Base-by-base conservation (phyloP, 2,113 vertebrate species). In the Tachysurus vachellii region DNA sequence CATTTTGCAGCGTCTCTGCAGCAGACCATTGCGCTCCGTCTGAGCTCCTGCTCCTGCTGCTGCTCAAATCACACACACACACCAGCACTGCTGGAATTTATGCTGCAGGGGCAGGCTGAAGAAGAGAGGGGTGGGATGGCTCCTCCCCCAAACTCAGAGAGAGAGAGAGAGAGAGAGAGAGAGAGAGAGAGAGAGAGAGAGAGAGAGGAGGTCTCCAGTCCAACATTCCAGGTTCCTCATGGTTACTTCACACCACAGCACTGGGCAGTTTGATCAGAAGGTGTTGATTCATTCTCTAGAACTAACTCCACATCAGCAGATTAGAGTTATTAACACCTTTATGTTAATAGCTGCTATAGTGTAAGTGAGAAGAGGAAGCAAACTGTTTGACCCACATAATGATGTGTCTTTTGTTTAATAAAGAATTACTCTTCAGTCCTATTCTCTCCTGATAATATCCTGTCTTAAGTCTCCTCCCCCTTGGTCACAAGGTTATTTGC, bases 1-100 rank as follows among this genome's bases (percentile, higher is more conserved):
- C 79, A 81, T 81, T 81, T 81, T 81, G 79, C 79, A 81, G 79
- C 31, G 79, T 81, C 79, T 81, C 79, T 81, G 79, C 79, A 81
- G 79, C 79, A 81, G 79, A 81, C 56, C 79, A 81, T 81, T 61
- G 79, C 79, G 75, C 75, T 77, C 75, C 6, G 79, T 81, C 79
- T 81, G 79, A 81, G 79, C 79, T 81, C 79, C 79, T 81, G 79
- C 79, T 81, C 79, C 57, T 80, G 56, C 79, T 81, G 79, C 79
- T 61, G 56, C 79, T 81, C 79, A 81, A 81, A 81, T 81, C 79
- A 81, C 79, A 81, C 79, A 81, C 76, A 79, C 79, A 81, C 79
- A 59, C 31, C 2, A 8, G 61, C 79, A 81, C 79, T 13, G 31
- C 79, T 42, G 56, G 19, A 9, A 36, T 59, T 81, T 81, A 81